Conservation (phyloP, 2,888 invertebrate genomes). For the Sphaeridia pumilis region DNA sequence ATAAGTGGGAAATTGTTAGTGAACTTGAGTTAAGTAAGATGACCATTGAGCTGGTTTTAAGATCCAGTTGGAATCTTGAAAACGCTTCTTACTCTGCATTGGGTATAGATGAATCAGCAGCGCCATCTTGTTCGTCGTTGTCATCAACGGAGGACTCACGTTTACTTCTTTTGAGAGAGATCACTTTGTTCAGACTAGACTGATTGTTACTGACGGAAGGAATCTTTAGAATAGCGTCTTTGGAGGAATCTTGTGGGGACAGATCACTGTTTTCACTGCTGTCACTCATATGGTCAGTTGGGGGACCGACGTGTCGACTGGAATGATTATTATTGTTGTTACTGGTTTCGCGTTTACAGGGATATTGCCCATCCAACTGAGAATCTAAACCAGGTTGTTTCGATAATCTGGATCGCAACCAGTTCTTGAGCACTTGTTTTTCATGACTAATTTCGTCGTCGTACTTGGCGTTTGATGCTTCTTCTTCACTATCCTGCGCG, state of each 20-base stretch:
- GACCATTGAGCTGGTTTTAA: too few relatives aligned
- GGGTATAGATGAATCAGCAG: not conserved
- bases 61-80: not conserved
- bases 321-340: not conserved
- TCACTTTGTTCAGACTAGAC: constrained; percentile 33
- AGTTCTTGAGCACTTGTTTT: constrained; percentile 25
- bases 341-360: not conserved
- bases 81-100: not conserved
- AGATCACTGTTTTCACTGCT: constrained; percentile 23
- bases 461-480: constrained; percentile 10
- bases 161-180: constrained; percentile 23
- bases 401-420: constrained; percentile 21
- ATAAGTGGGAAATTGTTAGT: too few relatives aligned
- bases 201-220: constrained; percentile 56
- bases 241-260: constrained; percentile 18
- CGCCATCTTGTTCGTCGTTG: not conserved
- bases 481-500: constrained; percentile 13
- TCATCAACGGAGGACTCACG: constrained; percentile 5
- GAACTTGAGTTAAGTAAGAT: too few relatives aligned
- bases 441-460: constrained; percentile 25
- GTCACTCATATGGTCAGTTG: constrained; percentile 5
- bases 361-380: not conserved
- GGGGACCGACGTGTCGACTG: not conserved
- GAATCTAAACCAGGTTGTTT: constrained; percentile 8
- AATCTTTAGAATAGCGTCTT: constrained; percentile 69